Evolutionary conservation across 1,140 invertebrate species (phyloP).

Genomic region (Caenorhabditis remanei): DNA sequence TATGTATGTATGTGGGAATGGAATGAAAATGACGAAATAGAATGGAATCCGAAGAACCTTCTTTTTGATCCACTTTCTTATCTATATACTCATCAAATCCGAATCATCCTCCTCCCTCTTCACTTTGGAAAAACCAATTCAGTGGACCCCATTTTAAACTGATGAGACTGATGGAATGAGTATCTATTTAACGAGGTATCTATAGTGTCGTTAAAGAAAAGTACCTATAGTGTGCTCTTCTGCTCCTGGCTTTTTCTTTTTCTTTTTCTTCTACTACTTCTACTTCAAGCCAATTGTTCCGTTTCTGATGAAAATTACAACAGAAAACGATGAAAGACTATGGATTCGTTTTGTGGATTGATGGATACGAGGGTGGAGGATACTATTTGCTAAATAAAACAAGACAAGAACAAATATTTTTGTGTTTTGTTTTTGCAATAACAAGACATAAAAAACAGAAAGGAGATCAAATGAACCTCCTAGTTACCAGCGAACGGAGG

Average conservation of each 20-base stretch:
- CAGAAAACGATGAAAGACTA: conserved; percentile 2
- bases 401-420: not conserved
- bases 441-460: not conserved
- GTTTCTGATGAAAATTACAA: conserved; percentile 44
- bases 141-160: conserved; percentile 42
- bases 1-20: not conserved
- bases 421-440: not conserved
- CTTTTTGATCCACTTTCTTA: not conserved
- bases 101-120: not conserved
- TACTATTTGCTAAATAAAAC: not conserved
- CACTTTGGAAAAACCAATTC: not conserved
- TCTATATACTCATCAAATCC: not conserved
- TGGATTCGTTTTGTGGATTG: not conserved
- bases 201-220: not conserved
- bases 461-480: too few relatives aligned
- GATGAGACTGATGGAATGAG: not conserved
- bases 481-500: too few relatives aligned
- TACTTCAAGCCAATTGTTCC: not conserved
- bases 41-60: not conserved
- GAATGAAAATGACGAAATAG: not conserved
- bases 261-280: too few relatives aligned
- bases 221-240: too few relatives aligned
- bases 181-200: not conserved
- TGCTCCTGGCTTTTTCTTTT: not conserved
- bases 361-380: not conserved